A percentile compares a stretch with the other conserved stretches of the same genome.
These are phyloP conservation scores for Oikopleura albicans DNA, from an alignment of 23 tunicate genomes.

Conservation along the genomic window DNA sequence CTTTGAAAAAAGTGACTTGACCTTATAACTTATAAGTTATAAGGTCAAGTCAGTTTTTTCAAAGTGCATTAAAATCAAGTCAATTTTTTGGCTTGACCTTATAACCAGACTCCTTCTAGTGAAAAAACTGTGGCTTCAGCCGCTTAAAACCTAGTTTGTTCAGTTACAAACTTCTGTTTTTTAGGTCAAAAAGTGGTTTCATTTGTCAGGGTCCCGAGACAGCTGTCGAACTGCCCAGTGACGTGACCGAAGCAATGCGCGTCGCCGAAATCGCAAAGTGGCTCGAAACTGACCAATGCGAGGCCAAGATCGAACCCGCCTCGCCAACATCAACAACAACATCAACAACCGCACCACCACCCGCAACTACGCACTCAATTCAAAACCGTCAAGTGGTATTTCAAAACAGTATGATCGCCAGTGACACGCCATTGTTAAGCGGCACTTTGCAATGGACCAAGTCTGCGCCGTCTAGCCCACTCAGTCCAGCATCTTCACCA, in stretches of 20 bases:
- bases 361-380: background rate
- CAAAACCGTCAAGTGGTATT: background rate
- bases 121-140: no score
- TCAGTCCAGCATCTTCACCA: background rate
- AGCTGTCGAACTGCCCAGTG: background rate
- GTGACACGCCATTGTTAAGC: background rate
- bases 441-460: background rate
- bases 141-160: no score
- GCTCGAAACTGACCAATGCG: constrained; percentile 8
- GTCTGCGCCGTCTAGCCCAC: constrained; percentile 5
- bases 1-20: no score
- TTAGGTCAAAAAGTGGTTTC: background rate
- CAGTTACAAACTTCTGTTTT: no score
- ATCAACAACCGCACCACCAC: background rate
- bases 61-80: no score
- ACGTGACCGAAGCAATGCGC: background rate
- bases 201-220: background rate
- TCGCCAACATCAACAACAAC: background rate
- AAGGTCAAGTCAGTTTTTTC: no score
- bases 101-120: no score
- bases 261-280: constrained; percentile 12
- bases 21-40: no score
- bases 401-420: background rate
- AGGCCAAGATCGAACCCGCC: background rate
- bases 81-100: no score